phyloP scores from a whole-genome alignment of 35 echinoderm and acorn worm genomes.

The Apostichopus californicus region DNA sequence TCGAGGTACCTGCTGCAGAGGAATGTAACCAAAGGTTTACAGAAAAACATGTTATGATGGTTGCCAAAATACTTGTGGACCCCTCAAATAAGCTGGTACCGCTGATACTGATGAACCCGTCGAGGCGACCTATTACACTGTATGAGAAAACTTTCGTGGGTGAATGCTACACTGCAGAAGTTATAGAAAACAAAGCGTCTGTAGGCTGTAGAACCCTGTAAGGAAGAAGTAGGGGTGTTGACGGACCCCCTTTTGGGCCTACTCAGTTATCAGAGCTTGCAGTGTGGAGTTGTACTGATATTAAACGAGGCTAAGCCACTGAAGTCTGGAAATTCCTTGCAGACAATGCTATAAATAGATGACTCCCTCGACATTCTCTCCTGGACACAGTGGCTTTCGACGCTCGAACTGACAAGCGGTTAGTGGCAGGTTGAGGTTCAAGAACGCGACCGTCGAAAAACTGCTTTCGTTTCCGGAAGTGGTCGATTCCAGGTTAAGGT shows the following conservation, averaged over 20 bases:
- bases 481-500: constrained; percentile 24
- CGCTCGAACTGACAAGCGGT: no score
- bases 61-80: constrained; percentile 28
- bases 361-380: no score
- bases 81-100: not conserved
- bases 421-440: constrained; percentile 4
- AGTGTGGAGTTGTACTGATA: not conserved
- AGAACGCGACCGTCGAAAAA: constrained; percentile 56
- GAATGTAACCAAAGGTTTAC: not conserved
- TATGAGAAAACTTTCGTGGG: not conserved
- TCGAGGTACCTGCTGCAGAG: not conserved
- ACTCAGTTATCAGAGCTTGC: not conserved
- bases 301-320: not conserved
- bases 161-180: constrained; percentile 6
- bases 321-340: constrained; percentile 12
- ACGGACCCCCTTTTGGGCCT: not conserved
- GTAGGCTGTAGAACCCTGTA: not conserved
- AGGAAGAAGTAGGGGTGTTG: not conserved
- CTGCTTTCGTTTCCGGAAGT: constrained; percentile 65
- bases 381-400: no score
- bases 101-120: not conserved
- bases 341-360: not conserved
- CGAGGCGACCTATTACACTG: not conserved
- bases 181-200: not conserved
- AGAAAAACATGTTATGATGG: not conserved